phyloP scores from a whole-genome alignment of 2,888 invertebrate species.

The Myopa tessellatipennis region DNA sequence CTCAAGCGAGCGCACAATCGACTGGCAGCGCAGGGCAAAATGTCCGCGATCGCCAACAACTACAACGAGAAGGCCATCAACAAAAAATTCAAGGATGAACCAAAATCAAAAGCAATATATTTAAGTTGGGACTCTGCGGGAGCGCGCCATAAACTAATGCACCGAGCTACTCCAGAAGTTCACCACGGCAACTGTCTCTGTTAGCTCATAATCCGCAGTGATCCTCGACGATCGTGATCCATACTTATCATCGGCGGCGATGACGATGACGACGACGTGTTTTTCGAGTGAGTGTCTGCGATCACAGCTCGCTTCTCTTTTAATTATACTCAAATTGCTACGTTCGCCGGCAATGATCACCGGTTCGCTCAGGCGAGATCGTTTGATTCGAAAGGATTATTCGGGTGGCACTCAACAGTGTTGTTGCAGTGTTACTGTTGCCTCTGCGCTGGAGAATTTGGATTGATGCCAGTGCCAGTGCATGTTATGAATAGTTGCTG shows the following conservation, averaged over 20 bases:
- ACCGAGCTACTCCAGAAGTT: constrained; percentile 1
- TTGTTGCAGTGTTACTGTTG: too few relatives aligned
- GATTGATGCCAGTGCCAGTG: not conserved
- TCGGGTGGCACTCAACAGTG: not conserved
- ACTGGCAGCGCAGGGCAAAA: not conserved
- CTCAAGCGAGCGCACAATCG: constrained; percentile 12
- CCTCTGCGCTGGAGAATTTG: not conserved
- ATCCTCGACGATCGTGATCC: not conserved
- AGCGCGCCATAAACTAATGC: constrained; percentile 2
- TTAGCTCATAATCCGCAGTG: constrained; percentile 9
- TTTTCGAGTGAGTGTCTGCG: constrained; percentile 21
- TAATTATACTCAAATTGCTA: constrained; percentile 37
- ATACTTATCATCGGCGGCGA: not conserved
- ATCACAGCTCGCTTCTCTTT: constrained; percentile 31
- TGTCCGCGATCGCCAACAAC: not conserved
- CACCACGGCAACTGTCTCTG: not conserved
- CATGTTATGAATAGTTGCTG: not conserved
- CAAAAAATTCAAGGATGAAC: not conserved
- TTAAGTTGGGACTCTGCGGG: constrained; percentile 1
- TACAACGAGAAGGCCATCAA: not conserved
- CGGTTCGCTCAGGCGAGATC: not conserved
- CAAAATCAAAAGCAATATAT: not conserved
- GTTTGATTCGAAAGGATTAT: not conserved
- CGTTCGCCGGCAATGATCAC: not conserved
- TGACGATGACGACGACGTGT: not conserved